Evolutionary conservation across 2,888 invertebrate genomes (phyloP).

Genomic region (Andrena chrysosceles): DNA sequence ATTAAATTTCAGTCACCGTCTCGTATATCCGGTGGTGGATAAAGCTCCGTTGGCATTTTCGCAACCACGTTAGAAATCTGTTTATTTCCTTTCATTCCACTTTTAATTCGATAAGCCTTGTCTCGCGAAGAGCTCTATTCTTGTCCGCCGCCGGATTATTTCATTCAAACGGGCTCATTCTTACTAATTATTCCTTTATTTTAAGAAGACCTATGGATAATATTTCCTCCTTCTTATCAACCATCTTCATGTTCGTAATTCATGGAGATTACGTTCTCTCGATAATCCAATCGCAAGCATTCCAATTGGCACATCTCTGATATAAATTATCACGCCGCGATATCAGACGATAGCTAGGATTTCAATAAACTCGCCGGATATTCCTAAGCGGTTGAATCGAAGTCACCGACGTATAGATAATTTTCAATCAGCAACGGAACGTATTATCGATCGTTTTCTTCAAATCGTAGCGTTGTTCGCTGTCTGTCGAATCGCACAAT

Average conservation of each 20-base stretch:
- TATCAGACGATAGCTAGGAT: not conserved
- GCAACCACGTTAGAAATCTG: slow-evolving; percentile 29
- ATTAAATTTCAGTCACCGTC: slow-evolving; percentile 67
- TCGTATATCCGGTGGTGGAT: slow-evolving; percentile 57
- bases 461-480: slow-evolving; percentile 28
- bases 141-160: too few species aligned
- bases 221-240: not conserved
- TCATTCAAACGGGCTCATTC: too few species aligned
- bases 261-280: not conserved
- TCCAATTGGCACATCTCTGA: not conserved
- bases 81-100: not conserved
- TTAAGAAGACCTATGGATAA: not conserved
- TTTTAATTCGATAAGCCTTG: slow-evolving; percentile 10
- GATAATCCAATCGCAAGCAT: not conserved
- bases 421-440: slow-evolving; percentile 55
- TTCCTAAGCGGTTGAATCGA: slow-evolving; percentile 10
- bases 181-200: not conserved
- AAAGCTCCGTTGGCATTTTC: slow-evolving; percentile 26
- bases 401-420: slow-evolving; percentile 58
- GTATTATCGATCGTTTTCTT: slow-evolving; percentile 56
- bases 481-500: slow-evolving; percentile 48
- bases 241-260: not conserved
- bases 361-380: slow-evolving; percentile 15
- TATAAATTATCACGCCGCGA: slow-evolving; percentile 17
- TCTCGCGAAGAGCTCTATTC: not conserved